phyloP scores from a whole-genome alignment of 2,797 vertebrate species.

The Scomberomorus guttatus region DNA sequence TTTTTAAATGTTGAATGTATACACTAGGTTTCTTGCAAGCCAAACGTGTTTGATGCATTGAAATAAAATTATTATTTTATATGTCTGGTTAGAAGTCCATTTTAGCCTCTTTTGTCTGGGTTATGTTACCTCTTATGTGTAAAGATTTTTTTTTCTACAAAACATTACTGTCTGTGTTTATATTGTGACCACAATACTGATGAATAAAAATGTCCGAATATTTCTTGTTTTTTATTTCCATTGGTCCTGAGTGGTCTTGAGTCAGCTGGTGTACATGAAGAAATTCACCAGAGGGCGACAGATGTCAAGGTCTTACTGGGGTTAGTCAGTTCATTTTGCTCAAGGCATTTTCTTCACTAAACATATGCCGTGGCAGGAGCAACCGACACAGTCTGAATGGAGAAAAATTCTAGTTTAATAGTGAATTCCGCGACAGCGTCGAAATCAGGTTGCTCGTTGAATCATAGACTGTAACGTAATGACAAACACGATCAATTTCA shows the following conservation, averaged over 20 bases:
- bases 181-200: conserved; percentile 43
- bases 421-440: background rate
- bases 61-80: conserved; percentile 41
- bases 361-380: conserved; percentile 1
- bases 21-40: conserved; percentile 11
- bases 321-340: conserved; percentile 68
- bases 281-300: conserved; percentile 74
- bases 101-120: conserved; percentile 30
- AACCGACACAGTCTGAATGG: conserved; percentile 1
- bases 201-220: conserved; percentile 50
- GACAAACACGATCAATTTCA: conserved; percentile 9
- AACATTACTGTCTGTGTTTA: conserved; percentile 43
- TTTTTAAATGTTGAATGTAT: conserved; percentile 43
- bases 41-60: conserved; percentile 8
- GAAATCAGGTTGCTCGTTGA: background rate
- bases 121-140: conserved; percentile 21
- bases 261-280: background rate
- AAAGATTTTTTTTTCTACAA: conserved; percentile 44
- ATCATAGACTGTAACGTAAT: background rate
- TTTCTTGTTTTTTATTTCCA: background rate
- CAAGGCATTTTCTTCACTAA: conserved; percentile 42
- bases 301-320: conserved; percentile 11
- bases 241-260: background rate
- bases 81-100: conserved; percentile 19
- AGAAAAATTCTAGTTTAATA: background rate